phyloP scores from a whole-genome alignment of 2,888 invertebrate genomes.

The Diogma glabrata region DNA sequence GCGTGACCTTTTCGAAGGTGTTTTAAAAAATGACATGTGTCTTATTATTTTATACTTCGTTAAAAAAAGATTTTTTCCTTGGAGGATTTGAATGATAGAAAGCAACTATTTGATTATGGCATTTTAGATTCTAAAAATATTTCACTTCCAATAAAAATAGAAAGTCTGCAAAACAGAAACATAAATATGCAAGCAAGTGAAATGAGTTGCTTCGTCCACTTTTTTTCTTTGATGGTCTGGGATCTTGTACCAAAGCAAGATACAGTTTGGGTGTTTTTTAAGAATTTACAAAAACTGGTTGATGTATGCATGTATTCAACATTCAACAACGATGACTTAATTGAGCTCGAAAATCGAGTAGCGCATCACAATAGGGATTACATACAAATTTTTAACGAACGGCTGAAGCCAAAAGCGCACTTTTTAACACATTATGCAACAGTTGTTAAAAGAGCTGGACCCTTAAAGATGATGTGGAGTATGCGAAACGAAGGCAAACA shows the following conservation, averaged over 20 bases:
- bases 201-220: background rate
- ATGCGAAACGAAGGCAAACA: background rate
- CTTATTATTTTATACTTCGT: background rate
- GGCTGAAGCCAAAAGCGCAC: background rate
- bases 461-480: background rate
- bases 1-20: background rate
- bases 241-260: background rate
- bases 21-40: background rate
- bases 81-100: background rate
- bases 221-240: background rate
- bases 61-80: background rate
- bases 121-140: background rate
- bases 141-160: background rate
- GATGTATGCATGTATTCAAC: background rate
- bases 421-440: background rate
- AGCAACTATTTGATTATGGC: background rate
- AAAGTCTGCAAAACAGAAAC: background rate
- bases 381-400: background rate
- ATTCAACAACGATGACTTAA: background rate
- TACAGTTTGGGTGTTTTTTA: background rate
- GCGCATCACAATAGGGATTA: background rate
- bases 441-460: background rate
- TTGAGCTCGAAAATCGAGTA: background rate
- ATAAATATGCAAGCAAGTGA: constrained; percentile 1
- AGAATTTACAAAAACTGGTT: background rate